Base-by-base conservation (phyloP, 1,140 invertebrate species). In the Anastrepha ludens region DNA sequence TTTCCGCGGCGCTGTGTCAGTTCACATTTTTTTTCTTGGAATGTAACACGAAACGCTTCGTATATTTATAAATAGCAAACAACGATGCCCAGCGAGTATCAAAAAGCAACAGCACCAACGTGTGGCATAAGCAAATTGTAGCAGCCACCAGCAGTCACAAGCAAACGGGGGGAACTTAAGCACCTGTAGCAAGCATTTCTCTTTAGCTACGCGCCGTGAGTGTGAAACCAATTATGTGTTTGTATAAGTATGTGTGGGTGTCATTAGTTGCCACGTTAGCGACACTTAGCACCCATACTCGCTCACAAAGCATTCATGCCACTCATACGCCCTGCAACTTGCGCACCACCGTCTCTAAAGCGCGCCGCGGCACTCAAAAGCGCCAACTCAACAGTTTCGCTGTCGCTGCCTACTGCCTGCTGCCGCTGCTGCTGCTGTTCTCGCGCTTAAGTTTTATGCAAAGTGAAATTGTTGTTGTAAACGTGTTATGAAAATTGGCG, bases 401-500 rank as follows among this genome's bases (percentile, higher is more conserved):
- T 41, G 20, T n/a, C 55, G 7, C 9, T 58, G 17, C 41, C 50
- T 55, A 29, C 8, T 1, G 47, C 50, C n/a, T 85, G 1, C 17
- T 50, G 8, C n/a, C 55, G 47, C 50, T 85, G 60, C 17, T 7
- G 1, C 15, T 62, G 44, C 47, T 55, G 81, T 9, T 20, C 20
- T 41, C 11, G 58, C 85, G 39, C 62, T 86, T 86, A 11, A 86
- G 17, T 60, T 60, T 86, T 65, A 85, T 59, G 29, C 39, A 58
- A 20, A 85, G 81, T 11, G 20, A 55, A 85, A 15, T 60, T 86
- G 86, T 86, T 86, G 58, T 62, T 86, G 86, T 65, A 86, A 64
- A 86, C 44, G 39, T 86, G 59, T 64, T 64, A 65, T 65, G 47
- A 74, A 92, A 91, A 92, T 90, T 92, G 91, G 91, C 67, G 91